Evolutionary conservation across 2,888 invertebrate genomes (phyloP).

Genomic region (Pammene fasciana): DNA sequence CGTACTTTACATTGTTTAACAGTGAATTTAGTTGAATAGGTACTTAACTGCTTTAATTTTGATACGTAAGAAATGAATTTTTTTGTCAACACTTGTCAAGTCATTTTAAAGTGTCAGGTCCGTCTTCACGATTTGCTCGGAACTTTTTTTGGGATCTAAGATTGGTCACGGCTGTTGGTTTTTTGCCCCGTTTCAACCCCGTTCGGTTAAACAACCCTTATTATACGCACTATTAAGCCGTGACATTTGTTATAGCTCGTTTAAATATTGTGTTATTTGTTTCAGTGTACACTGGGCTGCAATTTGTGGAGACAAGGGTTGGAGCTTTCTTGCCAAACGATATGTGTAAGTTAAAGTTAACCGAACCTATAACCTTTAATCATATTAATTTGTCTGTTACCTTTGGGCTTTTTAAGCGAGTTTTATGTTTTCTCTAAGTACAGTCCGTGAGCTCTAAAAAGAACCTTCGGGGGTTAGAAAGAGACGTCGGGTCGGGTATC

Average conservation of each 20-base stretch:
- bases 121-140: neutral
- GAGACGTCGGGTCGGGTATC: too few relatives aligned
- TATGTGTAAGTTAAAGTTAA: slow-evolving; percentile 91
- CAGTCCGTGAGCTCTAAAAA: too few relatives aligned
- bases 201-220: slow-evolving; percentile 17
- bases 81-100: too few relatives aligned
- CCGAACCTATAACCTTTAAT: neutral
- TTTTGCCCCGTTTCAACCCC: slow-evolving; percentile 25
- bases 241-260: slow-evolving; percentile 37
- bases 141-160: neutral
- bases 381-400: too few relatives aligned
- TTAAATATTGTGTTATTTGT: slow-evolving; percentile 55
- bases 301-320: slow-evolving; percentile 90
- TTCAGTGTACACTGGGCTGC: slow-evolving; percentile 92
- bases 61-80: too few relatives aligned
- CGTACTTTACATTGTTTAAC: neutral
- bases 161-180: slow-evolving; percentile 24
- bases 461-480: too few relatives aligned
- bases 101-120: too few relatives aligned
- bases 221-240: slow-evolving; percentile 43
- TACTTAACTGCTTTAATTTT: too few relatives aligned
- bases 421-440: too few relatives aligned
- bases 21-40: too few relatives aligned
- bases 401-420: too few relatives aligned
- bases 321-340: slow-evolving; percentile 89